Conservation (phyloP, 1,140 invertebrate species). For the Ceratina calcarata region DNA sequence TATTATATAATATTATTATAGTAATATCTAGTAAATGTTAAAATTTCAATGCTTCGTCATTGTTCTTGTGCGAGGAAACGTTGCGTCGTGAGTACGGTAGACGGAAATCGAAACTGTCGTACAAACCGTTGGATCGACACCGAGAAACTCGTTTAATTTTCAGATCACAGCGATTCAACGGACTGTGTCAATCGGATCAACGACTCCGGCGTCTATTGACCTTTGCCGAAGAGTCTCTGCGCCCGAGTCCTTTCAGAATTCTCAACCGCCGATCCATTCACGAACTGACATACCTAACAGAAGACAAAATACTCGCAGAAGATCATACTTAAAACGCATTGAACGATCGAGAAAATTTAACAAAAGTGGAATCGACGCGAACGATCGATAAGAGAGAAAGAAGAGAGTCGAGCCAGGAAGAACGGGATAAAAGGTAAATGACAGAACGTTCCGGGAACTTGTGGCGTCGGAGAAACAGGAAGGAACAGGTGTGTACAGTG, state of each 20-base stretch:
- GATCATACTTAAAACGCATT: neutral
- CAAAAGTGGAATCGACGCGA: neutral
- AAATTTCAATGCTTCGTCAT: no score
- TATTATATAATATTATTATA: no score
- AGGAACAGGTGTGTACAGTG: conserved; percentile 9
- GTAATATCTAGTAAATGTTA: no score
- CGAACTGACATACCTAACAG: no score
- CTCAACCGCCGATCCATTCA: neutral
- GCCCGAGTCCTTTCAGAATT: no score
- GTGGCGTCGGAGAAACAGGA: neutral
- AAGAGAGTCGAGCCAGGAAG: neutral
- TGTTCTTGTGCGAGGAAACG: no score
- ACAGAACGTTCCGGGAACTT: conserved; percentile 8
- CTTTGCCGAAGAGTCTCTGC: conserved; percentile 4
- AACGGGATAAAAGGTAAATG: neutral
- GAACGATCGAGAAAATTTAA: no score
- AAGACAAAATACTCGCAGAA: neutral
- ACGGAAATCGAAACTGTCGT: neutral
- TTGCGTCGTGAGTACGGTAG: neutral
- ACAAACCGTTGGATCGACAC: neutral
- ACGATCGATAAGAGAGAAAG: neutral
- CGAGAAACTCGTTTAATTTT: conserved; percentile 57
- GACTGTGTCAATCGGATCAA: conserved; percentile 67
- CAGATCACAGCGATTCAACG: conserved; percentile 67
- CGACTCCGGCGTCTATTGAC: conserved; percentile 53